Evolutionary conservation across 2,888 invertebrate species (phyloP).

Genomic region (Arctia plantaginis): DNA sequence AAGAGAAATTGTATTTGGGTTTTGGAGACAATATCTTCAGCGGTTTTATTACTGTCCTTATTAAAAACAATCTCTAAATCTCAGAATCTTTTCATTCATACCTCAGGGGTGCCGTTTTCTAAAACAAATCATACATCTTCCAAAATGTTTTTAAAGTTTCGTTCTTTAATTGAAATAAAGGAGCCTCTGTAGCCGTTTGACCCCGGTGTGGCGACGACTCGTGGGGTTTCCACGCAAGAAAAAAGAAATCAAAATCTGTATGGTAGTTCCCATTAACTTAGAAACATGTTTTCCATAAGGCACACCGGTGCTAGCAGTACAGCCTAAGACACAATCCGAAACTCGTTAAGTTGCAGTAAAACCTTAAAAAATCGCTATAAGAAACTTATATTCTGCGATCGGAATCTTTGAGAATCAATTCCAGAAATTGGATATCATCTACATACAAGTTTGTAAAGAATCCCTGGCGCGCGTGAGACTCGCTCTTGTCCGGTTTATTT

Average conservation of each 20-base stretch:
- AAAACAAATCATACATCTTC: background rate
- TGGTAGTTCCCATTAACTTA: too few species aligned
- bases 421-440: background rate
- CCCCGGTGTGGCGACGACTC: too few species aligned
- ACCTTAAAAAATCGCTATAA: background rate
- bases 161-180: too few species aligned
- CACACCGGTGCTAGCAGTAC: too few species aligned
- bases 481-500: background rate
- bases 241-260: too few species aligned
- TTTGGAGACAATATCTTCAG: conserved; percentile 25
- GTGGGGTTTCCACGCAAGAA: too few species aligned
- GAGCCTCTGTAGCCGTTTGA: too few species aligned
- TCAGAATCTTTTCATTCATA: background rate
- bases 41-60: background rate
- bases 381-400: background rate
- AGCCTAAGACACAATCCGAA: too few species aligned
- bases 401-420: background rate
- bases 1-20: conserved; percentile 42
- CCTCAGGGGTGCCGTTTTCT: too few species aligned
- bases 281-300: too few species aligned
- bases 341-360: background rate
- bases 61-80: background rate
- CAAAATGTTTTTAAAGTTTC: background rate
- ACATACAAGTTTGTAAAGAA: background rate
- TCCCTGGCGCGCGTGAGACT: too few species aligned